Evolutionary conservation across 1,140 invertebrate genomes (phyloP).

Genomic region (Aphaenogaster floridana): DNA sequence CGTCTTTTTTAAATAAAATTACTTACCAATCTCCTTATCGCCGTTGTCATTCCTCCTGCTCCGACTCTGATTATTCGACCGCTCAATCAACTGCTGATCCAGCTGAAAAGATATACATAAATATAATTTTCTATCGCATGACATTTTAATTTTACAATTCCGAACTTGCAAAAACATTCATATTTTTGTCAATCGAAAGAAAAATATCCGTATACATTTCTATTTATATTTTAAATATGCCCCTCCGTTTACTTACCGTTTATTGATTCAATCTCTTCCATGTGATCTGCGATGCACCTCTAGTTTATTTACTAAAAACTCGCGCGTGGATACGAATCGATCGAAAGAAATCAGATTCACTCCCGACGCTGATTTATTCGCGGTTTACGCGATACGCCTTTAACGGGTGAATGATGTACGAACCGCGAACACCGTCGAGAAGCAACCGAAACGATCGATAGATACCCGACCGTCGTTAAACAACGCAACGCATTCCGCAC

Average conservation of each 20-base stretch:
- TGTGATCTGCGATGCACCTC: not conserved
- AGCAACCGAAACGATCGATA: not conserved
- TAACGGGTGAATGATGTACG: not conserved
- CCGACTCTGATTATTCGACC: not conserved
- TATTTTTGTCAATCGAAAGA: not conserved
- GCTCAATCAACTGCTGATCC: not conserved
- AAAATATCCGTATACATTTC: not conserved
- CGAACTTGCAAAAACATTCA: not conserved
- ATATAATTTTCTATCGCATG: not conserved
- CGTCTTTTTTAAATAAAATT: not conserved
- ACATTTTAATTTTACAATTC: not conserved
- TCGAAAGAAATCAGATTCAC: not conserved
- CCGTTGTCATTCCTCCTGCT: not conserved
- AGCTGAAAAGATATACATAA: not conserved
- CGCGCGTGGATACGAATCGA: not conserved
- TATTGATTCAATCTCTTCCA: not conserved
- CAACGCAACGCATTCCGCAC: not conserved
- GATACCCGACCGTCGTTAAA: not conserved
- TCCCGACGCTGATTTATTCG: slow-evolving; percentile 2
- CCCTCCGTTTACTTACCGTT: not conserved
- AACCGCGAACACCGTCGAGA: not conserved
- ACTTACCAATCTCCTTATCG: not conserved
- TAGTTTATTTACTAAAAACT: not conserved
- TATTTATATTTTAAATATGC: not conserved
- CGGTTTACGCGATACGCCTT: not conserved